Conservation (phyloP, 2,797 vertebrate genomes). For the Graptemys geographica region DNA sequence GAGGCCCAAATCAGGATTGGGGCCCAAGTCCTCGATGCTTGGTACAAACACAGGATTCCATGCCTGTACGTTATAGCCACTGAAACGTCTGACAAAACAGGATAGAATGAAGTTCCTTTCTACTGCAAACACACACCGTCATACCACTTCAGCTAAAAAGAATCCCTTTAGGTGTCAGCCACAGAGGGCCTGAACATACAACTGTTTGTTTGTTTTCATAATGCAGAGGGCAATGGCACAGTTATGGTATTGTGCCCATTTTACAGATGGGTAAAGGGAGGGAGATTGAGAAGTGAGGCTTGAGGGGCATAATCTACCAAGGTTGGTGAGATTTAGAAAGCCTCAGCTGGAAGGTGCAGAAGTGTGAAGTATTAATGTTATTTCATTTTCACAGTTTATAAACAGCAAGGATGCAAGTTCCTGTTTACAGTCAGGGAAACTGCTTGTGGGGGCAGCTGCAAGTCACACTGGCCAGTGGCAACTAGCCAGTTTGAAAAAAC, state of each 20-base stretch:
- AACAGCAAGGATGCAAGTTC: constrained; percentile 35
- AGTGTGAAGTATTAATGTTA: not conserved
- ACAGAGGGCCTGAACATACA: not conserved
- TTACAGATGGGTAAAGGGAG: not conserved
- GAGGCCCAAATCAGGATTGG: not conserved
- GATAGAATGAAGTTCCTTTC: not conserved
- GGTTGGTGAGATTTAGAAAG: not conserved
- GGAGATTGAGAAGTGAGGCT: not conserved
- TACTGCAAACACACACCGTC: not conserved
- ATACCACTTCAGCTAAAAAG: not conserved
- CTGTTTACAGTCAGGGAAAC: constrained; percentile 42
- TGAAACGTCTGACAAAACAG: not conserved
- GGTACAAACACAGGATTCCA: not conserved
- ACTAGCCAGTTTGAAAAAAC: not conserved
- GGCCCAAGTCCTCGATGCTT: not conserved
- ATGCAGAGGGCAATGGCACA: fast-evolving
- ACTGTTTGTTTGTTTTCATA: not conserved
- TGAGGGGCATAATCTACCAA: not conserved
- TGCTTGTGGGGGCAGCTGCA: constrained; percentile 2
- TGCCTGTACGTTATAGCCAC: not conserved
- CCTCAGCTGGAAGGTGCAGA: not conserved
- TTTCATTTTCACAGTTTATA: constrained; percentile 40
- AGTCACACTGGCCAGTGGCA: not conserved
- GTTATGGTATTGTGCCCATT: fast-evolving
- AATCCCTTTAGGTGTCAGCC: not conserved